phyloP scores from a whole-genome alignment of 2,888 invertebrate genomes.

The Dicyrtomina minuta region DNA sequence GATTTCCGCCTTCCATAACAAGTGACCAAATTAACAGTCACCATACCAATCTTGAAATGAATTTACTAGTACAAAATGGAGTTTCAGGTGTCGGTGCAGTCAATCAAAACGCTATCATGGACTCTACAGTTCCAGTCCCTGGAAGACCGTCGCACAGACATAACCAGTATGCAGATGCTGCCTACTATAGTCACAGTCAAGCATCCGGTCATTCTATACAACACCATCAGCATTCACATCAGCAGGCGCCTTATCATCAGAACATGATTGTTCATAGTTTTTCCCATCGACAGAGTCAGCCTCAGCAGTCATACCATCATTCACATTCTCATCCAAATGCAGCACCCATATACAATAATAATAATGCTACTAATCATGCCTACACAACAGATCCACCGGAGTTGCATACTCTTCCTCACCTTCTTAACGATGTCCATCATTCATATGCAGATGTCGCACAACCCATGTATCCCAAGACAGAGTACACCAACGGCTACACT shows the following conservation, averaged over 20 bases:
- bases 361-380: conserved; percentile 26
- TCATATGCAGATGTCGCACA: conserved; percentile 19
- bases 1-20: conserved; percentile 39
- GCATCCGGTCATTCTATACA: conserved; percentile 20
- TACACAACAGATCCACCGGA: conserved; percentile 13
- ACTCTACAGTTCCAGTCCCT: conserved; percentile 11
- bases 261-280: conserved; percentile 36
- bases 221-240: conserved; percentile 24
- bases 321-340: conserved; percentile 19
- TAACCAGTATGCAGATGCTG: conserved; percentile 33
- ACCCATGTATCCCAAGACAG: conserved; percentile 6
- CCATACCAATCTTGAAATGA: conserved; percentile 33
- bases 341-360: conserved; percentile 30
- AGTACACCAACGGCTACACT: conserved; percentile 27
- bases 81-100: conserved; percentile 16
- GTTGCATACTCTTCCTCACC: conserved; percentile 9
- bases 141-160: conserved; percentile 28
- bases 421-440: conserved; percentile 22
- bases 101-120: conserved; percentile 23
- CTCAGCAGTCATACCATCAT: conserved; percentile 28
- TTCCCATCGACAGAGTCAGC: conserved; percentile 26
- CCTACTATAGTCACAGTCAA: conserved; percentile 35
- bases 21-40: conserved; percentile 37
- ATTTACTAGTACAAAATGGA: conserved; percentile 38
- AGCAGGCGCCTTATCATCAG: conserved; percentile 41